Percentiles rank a stretch among this genome's conserved stretches.
These are phyloP conservation scores for Spinibarbus caldwelli DNA, from an alignment of 2,797 vertebrate genomes.

Conservation along the genomic window DNA sequence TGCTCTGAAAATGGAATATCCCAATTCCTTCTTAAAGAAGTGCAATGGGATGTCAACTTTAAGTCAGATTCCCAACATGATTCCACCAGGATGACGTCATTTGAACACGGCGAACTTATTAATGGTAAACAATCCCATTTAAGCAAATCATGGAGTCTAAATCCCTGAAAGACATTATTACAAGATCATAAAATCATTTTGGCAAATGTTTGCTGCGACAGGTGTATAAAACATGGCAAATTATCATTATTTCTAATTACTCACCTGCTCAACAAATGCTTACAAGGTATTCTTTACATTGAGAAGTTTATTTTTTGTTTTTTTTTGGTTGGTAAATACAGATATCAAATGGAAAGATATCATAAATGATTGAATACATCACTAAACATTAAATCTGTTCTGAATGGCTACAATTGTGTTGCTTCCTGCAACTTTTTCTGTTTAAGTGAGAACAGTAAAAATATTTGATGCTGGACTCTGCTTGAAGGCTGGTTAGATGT, in stretches of 20 bases:
- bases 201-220: neutral
- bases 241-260: neutral
- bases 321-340: neutral
- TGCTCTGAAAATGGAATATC: neutral
- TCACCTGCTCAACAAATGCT: neutral
- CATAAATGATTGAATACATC: neutral
- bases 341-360: neutral
- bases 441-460: neutral
- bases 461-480: neutral
- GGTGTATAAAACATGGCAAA: conserved; percentile 4
- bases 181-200: neutral
- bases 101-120: neutral
- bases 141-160: neutral
- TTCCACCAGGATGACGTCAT: neutral
- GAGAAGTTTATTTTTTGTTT: neutral
- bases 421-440: neutral
- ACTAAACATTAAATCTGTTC: neutral
- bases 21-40: neutral
- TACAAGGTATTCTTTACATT: neutral
- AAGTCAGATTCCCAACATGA: neutral
- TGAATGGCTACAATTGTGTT: neutral
- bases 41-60: neutral
- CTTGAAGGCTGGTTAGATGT: neutral
- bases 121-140: neutral
- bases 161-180: neutral